These are phyloP conservation scores for Halictus ligatus DNA, from an alignment of 2,888 invertebrate genomes.

Conservation along the genomic window DNA sequence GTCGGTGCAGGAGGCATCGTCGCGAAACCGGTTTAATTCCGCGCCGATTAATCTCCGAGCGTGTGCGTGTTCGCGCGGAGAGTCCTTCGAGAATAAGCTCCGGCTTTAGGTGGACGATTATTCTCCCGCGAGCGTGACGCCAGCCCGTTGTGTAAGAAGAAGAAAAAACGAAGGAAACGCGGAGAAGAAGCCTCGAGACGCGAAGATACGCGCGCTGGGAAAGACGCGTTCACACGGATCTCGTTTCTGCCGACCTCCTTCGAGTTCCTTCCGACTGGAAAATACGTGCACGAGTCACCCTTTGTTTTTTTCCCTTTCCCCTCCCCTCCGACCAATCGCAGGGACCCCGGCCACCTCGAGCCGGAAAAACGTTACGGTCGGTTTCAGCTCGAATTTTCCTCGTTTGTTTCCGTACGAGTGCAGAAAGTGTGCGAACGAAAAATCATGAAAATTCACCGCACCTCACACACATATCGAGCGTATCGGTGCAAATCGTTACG, in stretches of 20 bases:
- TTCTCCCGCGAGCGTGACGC: constrained; percentile 24
- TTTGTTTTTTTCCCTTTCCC: background rate
- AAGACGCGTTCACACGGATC: constrained; percentile 48
- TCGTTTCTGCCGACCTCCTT: constrained; percentile 57
- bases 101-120: constrained; percentile 35
- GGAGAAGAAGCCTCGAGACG: constrained; percentile 13
- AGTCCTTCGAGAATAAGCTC: constrained; percentile 17
- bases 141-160: constrained; percentile 19
- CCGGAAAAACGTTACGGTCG: background rate
- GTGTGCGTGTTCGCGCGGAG: constrained; percentile 12
- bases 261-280: constrained; percentile 29
- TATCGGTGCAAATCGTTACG: too few relatives aligned
- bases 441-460: too few relatives aligned
- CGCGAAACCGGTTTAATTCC: constrained; percentile 68
- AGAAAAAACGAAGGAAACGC: constrained; percentile 24
- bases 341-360: background rate
- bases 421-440: too few relatives aligned
- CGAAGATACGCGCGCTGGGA: constrained; percentile 30
- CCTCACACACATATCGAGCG: too few relatives aligned
- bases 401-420: too few relatives aligned
- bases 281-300: background rate
- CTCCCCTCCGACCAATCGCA: background rate
- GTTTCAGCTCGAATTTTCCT: too few relatives aligned
- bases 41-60: constrained; percentile 59
- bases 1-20: constrained; percentile 16